Percentiles rank a stretch among this genome's conserved stretches.
Evolutionary conservation across 1,140 invertebrate species (phyloP).

Genomic region (Bombus impatiens): DNA sequence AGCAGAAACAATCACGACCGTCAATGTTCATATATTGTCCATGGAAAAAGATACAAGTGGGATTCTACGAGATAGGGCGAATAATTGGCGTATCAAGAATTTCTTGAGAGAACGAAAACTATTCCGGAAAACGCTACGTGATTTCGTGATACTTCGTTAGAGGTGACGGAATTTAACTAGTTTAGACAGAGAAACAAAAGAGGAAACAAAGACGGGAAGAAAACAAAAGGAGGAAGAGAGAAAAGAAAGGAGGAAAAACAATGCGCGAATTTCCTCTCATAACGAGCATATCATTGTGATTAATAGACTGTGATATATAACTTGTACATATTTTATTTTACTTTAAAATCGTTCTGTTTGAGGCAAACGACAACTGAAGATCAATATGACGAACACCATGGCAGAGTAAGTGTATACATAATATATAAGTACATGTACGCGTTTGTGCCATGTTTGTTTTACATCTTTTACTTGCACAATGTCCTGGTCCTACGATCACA

Average conservation of each 20-base stretch:
- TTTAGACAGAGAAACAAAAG: not conserved
- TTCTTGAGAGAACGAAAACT: conserved; percentile 11
- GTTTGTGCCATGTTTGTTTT: conserved; percentile 7
- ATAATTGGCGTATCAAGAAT: conserved; percentile 56
- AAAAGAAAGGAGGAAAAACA: conserved; percentile 9
- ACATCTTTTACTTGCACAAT: not conserved
- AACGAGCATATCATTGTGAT: conserved; percentile 60
- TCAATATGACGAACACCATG: conserved; percentile 39
- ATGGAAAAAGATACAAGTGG: conserved; percentile 65
- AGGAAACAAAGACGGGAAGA: not conserved
- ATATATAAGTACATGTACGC: not conserved
- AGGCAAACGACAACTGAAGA: not conserved
- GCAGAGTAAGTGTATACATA: conserved; percentile 64
- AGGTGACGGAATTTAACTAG: not conserved
- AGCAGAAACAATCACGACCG: not conserved
- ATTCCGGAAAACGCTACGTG: not conserved
- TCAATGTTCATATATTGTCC: conserved; percentile 62
- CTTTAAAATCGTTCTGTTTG: not conserved
- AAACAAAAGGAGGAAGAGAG: not conserved
- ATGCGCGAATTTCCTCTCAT: not conserved
- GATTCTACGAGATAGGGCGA: conserved; percentile 72
- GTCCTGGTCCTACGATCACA: not conserved
- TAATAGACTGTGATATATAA: conserved; percentile 68
- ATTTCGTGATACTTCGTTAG: not conserved
- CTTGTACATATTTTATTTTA: conserved; percentile 27